These are phyloP conservation scores for Corvus cornix DNA, from an alignment of 2,113 vertebrate genomes.

Conservation along the genomic window DNA sequence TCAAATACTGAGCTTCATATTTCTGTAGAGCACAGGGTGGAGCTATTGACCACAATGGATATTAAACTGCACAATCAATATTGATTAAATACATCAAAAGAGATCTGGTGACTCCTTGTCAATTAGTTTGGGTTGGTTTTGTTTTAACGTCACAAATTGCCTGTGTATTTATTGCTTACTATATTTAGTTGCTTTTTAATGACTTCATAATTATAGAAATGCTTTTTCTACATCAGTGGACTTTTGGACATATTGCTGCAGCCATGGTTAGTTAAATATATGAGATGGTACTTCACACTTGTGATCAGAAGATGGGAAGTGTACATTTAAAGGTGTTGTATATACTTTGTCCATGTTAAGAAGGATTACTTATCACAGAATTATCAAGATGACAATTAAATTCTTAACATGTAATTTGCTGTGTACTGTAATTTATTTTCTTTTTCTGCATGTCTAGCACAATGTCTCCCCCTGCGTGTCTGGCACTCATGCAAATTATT, in stretches of 20 bases:
- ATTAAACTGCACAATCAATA: background rate
- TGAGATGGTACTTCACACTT: background rate
- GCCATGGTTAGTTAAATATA: background rate
- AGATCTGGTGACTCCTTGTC: background rate
- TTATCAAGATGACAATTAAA: background rate
- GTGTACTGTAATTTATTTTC: background rate
- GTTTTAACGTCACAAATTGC: background rate
- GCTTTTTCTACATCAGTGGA: background rate
- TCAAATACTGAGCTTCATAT: background rate
- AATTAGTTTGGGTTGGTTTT: background rate
- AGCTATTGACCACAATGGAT: background rate
- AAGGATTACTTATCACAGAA: background rate
- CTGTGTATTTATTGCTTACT: background rate
- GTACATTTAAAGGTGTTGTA: background rate
- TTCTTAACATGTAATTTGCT: background rate
- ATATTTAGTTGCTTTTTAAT: background rate
- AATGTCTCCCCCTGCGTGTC: too few relatives aligned
- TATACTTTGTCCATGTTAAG: background rate
- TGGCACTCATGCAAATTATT: background rate
- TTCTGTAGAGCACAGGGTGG: background rate
- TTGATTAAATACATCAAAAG: background rate
- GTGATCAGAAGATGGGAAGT: background rate
- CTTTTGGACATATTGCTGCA: background rate
- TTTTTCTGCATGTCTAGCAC: background rate
- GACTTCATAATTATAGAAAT: background rate